Evolutionary conservation across 1,140 invertebrate species (phyloP).

Genomic region (Physella acuta): DNA sequence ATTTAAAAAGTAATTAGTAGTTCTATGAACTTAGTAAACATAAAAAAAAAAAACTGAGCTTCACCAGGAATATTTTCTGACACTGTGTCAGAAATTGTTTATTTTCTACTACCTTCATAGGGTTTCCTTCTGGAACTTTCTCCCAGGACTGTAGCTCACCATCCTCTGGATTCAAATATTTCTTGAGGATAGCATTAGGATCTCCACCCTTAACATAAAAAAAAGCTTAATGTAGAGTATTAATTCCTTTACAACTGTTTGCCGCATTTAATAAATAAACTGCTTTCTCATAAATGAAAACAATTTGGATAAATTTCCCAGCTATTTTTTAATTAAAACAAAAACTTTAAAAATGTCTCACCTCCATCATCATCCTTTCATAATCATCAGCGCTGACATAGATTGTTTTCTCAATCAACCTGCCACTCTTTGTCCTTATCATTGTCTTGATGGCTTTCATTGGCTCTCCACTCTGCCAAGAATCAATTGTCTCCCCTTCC

Average conservation of each 20-base stretch:
- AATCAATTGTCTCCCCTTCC: slow-evolving; percentile 52
- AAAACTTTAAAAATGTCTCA: slow-evolving; percentile 13
- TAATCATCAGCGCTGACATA: slow-evolving; percentile 56
- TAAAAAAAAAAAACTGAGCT: no score
- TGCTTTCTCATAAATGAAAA: no score
- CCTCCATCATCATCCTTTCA: slow-evolving; percentile 49
- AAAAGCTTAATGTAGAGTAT: no score
- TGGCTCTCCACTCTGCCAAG: slow-evolving; percentile 52
- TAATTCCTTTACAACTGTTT: no score
- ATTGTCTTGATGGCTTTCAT: slow-evolving; percentile 56
- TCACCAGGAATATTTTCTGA: background rate
- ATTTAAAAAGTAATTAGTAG: no score
- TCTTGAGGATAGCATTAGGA: slow-evolving; percentile 43
- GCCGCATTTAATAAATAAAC: no score
- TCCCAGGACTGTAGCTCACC: slow-evolving; percentile 37
- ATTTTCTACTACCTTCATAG: slow-evolving; percentile 43
- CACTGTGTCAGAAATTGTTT: background rate
- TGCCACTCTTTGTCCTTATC: slow-evolving; percentile 57
- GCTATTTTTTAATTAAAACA: slow-evolving; percentile 11
- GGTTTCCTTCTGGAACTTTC: slow-evolving; percentile 29
- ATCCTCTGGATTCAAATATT: slow-evolving; percentile 46
- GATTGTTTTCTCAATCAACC: slow-evolving; percentile 56
- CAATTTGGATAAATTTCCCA: no score
- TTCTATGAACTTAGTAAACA: no score
- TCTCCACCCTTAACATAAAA: slow-evolving; percentile 40